Conservation (phyloP, 2,888 invertebrate species). For the Agonopterix heracliana region DNA sequence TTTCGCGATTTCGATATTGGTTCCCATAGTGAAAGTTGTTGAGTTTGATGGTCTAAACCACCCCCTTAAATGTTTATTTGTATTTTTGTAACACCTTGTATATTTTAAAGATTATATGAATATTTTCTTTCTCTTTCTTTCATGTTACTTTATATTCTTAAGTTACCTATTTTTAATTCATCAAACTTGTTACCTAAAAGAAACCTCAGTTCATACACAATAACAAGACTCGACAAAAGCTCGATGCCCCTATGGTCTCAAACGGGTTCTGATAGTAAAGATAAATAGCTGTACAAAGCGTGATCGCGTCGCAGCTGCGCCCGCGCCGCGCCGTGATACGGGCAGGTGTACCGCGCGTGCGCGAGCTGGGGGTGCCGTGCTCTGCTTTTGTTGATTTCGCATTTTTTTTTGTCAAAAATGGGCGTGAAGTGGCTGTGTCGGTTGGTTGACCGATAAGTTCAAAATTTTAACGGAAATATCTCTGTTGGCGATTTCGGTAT, state of each 20-base stretch:
- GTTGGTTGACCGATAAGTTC: not conserved
- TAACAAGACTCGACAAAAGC: slow-evolving; percentile 19
- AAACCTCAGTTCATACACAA: not conserved
- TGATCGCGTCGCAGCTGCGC: slow-evolving; percentile 41
- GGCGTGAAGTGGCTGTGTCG: not conserved
- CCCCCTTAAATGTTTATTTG: no score
- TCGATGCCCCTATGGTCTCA: not conserved
- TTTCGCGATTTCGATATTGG: no score
- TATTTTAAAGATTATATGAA: no score
- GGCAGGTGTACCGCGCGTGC: slow-evolving; percentile 43
- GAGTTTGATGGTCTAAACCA: no score
- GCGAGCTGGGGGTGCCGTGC: not conserved
- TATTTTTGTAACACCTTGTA: no score
- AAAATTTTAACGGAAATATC: no score
- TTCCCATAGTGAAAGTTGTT: no score
- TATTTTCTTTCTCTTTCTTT: no score
- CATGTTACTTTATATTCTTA: no score
- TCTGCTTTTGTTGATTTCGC: not conserved
- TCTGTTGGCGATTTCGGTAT: no score
- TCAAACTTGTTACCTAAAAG: no score
- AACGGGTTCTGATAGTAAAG: not conserved
- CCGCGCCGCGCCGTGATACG: slow-evolving; percentile 40
- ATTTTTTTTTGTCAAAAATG: not conserved
- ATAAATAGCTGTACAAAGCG: not conserved
- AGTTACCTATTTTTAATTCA: no score